Conservation (phyloP, 2,113 vertebrate genomes). For the Carollia perspicillata region DNA sequence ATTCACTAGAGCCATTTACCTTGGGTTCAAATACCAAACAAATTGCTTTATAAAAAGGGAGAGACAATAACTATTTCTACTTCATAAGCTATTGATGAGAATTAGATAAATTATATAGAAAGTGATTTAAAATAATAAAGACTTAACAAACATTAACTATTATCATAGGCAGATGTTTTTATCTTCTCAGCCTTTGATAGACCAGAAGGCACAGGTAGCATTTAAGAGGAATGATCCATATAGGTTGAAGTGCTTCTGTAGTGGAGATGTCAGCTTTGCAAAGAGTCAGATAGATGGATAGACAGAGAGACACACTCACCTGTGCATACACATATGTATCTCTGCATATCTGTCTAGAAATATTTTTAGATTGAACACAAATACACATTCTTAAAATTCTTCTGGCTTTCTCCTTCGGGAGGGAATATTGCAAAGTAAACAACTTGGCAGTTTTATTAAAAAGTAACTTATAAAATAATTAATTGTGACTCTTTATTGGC, state of each 20-base stretch:
- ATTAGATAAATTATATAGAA: not conserved
- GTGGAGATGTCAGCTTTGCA: not conserved
- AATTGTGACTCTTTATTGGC: not conserved
- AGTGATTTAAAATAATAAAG: not conserved
- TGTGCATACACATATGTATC: not conserved
- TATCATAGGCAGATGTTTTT: not conserved
- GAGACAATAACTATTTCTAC: not conserved
- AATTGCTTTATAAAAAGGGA: not conserved
- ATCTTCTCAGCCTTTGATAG: not conserved
- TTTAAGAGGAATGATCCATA: not conserved
- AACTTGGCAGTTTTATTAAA: not conserved
- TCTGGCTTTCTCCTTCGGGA: slow-evolving; percentile 32
- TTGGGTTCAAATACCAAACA: not conserved
- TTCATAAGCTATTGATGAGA: not conserved
- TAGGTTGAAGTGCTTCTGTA: not conserved
- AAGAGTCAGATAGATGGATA: not conserved
- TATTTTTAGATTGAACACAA: slow-evolving; percentile 32
- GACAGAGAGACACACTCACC: not conserved
- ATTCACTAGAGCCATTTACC: not conserved
- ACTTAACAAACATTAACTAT: not conserved
- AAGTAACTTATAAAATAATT: slow-evolving; percentile 18
- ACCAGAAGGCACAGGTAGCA: not conserved
- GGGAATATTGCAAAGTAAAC: slow-evolving; percentile 48
- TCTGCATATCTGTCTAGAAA: not conserved
- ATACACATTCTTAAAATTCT: not conserved